Evolutionary conservation across 2,888 invertebrate species (phyloP).

Genomic region (Protodeltote pygarga): DNA sequence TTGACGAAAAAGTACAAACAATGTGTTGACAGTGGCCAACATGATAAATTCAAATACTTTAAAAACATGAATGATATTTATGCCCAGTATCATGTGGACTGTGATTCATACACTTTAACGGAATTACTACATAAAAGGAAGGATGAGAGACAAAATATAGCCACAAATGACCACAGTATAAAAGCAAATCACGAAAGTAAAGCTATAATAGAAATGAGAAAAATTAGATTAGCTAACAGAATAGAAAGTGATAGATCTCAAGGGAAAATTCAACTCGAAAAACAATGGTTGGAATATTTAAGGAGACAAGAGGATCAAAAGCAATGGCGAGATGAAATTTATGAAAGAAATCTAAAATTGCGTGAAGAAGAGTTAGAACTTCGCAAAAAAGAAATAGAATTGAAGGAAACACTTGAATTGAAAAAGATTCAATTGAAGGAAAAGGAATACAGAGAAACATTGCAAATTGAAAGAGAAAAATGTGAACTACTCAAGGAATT

Average conservation of each 20-base stretch:
- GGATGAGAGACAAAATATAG: slow-evolving; percentile 13
- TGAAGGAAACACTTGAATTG: slow-evolving; percentile 60
- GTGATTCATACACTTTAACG: slow-evolving; percentile 52
- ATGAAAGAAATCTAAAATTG: slow-evolving; percentile 57
- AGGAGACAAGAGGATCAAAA: slow-evolving; percentile 58
- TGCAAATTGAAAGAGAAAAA: slow-evolving; percentile 63
- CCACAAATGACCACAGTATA: slow-evolving; percentile 15
- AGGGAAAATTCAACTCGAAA: slow-evolving; percentile 66
- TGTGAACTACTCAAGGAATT: slow-evolving; percentile 60
- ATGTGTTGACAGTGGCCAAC: slow-evolving; percentile 58
- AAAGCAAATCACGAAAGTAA: slow-evolving; percentile 54
- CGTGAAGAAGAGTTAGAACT: slow-evolving; percentile 61
- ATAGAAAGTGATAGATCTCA: slow-evolving; percentile 64
- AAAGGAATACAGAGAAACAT: slow-evolving; percentile 55
- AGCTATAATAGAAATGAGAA: slow-evolving; percentile 62
- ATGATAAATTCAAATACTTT: slow-evolving; percentile 64
- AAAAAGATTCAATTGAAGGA: slow-evolving; percentile 60
- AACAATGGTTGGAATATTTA: slow-evolving; percentile 67
- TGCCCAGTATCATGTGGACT: slow-evolving; percentile 60
- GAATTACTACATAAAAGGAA: slow-evolving; percentile 55
- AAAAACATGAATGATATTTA: slow-evolving; percentile 66
- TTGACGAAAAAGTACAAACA: slow-evolving; percentile 67
- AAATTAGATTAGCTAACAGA: slow-evolving; percentile 64
- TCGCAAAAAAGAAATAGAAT: slow-evolving; percentile 57
- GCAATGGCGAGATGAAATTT: slow-evolving; percentile 54